A percentile compares a stretch with the other conserved stretches of the same genome.
Evolutionary conservation across 2,888 invertebrate genomes (phyloP).

Genomic region (Noctua fimbriata): DNA sequence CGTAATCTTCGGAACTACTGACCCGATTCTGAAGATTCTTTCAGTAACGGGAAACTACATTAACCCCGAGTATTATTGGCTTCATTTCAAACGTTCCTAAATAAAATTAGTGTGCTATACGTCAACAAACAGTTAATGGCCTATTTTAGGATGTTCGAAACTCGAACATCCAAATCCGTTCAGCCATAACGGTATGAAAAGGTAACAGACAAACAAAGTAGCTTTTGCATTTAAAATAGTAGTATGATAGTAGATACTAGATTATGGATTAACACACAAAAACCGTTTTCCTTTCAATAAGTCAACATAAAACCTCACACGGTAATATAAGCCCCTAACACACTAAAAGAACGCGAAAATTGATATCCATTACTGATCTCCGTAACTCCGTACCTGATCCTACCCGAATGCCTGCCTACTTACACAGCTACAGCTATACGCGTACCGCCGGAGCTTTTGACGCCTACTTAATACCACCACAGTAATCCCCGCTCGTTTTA

Average conservation of each 20-base stretch:
- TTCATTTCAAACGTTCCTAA: not conserved
- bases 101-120: not conserved
- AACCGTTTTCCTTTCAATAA: not conserved
- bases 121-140: not conserved
- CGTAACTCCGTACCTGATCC: conserved; percentile 21
- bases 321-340: conserved; percentile 12
- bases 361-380: conserved; percentile 41
- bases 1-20: not conserved
- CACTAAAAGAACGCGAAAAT: conserved; percentile 44
- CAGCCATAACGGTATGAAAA: not conserved
- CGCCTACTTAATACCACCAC: conserved; percentile 73
- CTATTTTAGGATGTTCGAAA: too few relatives aligned
- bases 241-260: conserved; percentile 2
- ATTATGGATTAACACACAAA: not conserved
- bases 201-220: not conserved
- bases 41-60: not conserved
- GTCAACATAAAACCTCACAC: conserved; percentile 6
- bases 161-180: not conserved
- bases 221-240: not conserved
- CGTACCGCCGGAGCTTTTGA: conserved; percentile 66
- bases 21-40: not conserved
- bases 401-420: conserved; percentile 7
- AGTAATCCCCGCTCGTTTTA: conserved; percentile 69
- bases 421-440: conserved; percentile 32
- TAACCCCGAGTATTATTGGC: not conserved